Percentiles rank a stretch among this genome's conserved stretches.
These are phyloP conservation scores for Terrapene triunguis DNA, from an alignment of 2,113 vertebrate genomes.

Conservation along the genomic window DNA sequence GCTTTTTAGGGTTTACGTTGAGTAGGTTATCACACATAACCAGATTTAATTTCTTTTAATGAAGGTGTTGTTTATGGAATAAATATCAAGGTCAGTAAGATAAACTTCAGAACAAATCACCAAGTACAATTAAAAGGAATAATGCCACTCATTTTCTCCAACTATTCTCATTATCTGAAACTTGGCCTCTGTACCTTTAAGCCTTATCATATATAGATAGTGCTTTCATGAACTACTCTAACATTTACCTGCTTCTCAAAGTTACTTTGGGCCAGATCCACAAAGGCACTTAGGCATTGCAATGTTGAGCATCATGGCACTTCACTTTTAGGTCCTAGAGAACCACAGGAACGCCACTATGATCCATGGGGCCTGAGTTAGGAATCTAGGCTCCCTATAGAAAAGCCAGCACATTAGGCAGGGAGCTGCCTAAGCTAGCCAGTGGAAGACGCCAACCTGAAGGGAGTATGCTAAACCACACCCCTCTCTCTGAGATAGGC, in stretches of 20 bases:
- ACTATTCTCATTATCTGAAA: slow-evolving; percentile 10
- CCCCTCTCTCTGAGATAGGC: too few species aligned
- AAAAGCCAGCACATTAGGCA: too few species aligned
- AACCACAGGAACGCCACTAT: too few species aligned
- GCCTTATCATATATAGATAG: slow-evolving; percentile 21
- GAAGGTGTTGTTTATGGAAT: slow-evolving; percentile 33
- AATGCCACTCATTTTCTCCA: slow-evolving; percentile 43
- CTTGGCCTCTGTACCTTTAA: slow-evolving; percentile 21
- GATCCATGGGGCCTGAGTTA: too few species aligned
- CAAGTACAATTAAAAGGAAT: slow-evolving; percentile 61
- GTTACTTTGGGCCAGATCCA: neutral
- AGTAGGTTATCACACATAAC: slow-evolving; percentile 23
- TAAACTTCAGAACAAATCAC: slow-evolving; percentile 56
- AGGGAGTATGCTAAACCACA: too few species aligned
- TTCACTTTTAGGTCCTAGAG: too few species aligned
- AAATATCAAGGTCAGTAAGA: slow-evolving; percentile 44
- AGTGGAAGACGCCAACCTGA: too few species aligned
- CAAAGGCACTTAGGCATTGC: too few species aligned
- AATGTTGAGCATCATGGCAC: too few species aligned
- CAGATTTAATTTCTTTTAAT: slow-evolving; percentile 53
- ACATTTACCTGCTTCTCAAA: neutral
- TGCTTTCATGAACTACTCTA: slow-evolving; percentile 18
- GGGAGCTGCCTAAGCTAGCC: too few species aligned
- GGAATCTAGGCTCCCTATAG: too few species aligned
- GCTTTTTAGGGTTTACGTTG: neutral